Conservation (phyloP, 2,113 vertebrate species). For the Macroglossus sobrinus region DNA sequence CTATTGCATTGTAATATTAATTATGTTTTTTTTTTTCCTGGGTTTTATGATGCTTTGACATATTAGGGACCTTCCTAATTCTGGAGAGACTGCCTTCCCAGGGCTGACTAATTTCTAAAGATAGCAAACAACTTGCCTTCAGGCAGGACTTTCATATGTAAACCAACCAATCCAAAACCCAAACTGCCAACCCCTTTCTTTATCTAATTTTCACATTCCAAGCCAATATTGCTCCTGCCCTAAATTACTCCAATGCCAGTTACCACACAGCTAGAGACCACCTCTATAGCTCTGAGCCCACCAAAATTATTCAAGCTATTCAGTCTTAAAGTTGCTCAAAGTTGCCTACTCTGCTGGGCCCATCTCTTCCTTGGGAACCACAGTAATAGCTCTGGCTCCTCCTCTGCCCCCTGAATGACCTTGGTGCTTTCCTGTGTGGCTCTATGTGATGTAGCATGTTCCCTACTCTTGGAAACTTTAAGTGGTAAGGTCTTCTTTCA, state of each 20-base stretch:
- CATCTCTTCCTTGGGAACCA: background rate
- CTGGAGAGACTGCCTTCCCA: background rate
- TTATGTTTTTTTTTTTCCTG: background rate
- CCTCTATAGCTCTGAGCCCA: background rate
- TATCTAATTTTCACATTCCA: background rate
- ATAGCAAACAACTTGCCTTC: background rate
- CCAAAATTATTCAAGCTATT: background rate
- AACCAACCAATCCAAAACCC: background rate
- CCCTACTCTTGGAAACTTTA: background rate
- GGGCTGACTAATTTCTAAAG: background rate
- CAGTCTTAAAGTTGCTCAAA: background rate
- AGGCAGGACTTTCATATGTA: background rate
- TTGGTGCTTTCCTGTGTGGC: too few species aligned
- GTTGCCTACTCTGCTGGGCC: background rate
- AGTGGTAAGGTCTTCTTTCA: background rate
- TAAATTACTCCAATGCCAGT: background rate
- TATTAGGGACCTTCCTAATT: background rate
- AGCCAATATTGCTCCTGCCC: background rate
- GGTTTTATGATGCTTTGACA: background rate
- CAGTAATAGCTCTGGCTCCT: background rate
- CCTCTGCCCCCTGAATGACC: background rate
- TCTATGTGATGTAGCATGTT: rapidly evolving
- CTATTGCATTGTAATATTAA: background rate
- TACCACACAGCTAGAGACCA: background rate
- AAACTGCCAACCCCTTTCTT: background rate